Conservation (phyloP, 1,140 invertebrate genomes). For the Diabrotica virgifera region DNA sequence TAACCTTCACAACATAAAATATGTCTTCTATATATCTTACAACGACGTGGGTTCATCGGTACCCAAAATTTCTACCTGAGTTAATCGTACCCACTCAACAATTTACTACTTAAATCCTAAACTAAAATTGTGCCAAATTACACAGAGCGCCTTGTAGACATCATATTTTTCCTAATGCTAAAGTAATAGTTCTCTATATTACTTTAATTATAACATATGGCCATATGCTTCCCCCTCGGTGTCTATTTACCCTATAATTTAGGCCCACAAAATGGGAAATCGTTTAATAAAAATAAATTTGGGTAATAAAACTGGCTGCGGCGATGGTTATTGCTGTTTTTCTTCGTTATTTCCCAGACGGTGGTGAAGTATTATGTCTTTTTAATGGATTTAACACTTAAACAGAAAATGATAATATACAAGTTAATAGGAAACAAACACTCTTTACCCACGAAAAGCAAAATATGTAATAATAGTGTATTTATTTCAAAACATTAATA, state of each 20-base stretch:
- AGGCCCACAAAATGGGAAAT: neutral
- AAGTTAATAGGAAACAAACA: neutral
- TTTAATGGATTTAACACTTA: too few species aligned
- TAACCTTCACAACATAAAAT: conserved; percentile 1
- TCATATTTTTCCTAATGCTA: conserved; percentile 3
- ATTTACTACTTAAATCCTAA: neutral
- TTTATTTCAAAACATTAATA: too few species aligned
- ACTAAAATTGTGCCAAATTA: neutral
- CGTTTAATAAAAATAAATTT: neutral
- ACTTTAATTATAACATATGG: conserved; percentile 3
- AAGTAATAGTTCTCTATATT: neutral
- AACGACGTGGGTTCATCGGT: neutral
- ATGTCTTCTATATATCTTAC: conserved; percentile 1
- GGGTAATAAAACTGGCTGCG: neutral
- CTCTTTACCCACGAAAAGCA: neutral
- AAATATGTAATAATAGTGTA: too few species aligned
- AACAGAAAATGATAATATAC: neutral
- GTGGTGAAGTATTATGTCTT: too few species aligned
- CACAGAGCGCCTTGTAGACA: neutral
- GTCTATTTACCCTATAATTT: neutral
- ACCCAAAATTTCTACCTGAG: neutral
- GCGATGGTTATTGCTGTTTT: neutral
- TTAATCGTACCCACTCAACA: neutral
- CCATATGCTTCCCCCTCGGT: neutral
- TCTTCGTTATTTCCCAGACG: neutral